A percentile compares a stretch with the other conserved stretches of the same genome.
These are phyloP conservation scores for Coracopsis vasa DNA, from an alignment of 2,113 vertebrate genomes.

Conservation along the genomic window DNA sequence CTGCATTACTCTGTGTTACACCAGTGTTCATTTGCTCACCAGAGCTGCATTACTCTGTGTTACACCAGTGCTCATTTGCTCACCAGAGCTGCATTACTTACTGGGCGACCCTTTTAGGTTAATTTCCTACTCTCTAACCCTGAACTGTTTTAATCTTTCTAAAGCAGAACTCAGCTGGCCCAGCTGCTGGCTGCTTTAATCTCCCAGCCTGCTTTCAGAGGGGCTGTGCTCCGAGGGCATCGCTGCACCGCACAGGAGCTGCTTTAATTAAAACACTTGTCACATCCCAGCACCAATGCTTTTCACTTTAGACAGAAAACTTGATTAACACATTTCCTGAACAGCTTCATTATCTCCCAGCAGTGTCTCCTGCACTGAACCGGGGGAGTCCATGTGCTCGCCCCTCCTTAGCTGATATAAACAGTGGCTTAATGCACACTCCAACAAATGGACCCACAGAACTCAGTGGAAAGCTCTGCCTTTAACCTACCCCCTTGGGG, in stretches of 20 bases:
- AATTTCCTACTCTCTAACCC: neutral
- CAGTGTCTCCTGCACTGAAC: neutral
- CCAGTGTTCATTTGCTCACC: no score
- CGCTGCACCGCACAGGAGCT: neutral
- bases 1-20: no score
- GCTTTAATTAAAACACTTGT: neutral
- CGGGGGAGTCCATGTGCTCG: neutral
- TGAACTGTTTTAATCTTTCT: neutral
- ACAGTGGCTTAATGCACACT: neutral
- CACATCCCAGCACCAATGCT: neutral
- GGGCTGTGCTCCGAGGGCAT: neutral
- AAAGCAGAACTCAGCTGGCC: neutral
- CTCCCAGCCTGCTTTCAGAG: neutral
- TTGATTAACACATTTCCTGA: neutral
- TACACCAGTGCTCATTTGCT: neutral
- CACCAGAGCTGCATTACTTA: neutral
- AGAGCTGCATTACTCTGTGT: neutral
- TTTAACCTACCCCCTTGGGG: neutral
- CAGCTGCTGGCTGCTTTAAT: conserved; percentile 19
- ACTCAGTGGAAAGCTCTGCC: neutral
- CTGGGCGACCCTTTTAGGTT: neutral
- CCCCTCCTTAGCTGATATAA: neutral
- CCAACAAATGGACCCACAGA: neutral
- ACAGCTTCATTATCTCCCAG: neutral
- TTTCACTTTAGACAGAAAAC: neutral